Percentiles rank a stretch among this genome's conserved stretches.
Conservation (phyloP, 2,113 vertebrate species). For the Chaetops frenatus region DNA sequence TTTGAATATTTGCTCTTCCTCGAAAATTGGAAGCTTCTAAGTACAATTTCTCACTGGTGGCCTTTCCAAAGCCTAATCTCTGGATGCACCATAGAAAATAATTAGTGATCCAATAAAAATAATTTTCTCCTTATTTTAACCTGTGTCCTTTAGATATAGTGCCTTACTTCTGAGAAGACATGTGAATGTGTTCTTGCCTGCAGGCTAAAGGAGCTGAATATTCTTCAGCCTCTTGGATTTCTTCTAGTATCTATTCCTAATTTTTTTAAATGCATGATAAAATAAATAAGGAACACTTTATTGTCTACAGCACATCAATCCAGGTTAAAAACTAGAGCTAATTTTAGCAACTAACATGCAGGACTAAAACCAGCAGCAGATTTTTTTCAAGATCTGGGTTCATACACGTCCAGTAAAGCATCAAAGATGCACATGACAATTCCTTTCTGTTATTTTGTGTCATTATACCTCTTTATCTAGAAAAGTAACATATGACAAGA, state of each 20-base stretch:
- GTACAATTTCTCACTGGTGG: background rate
- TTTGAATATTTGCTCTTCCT: background rate
- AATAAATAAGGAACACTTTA: background rate
- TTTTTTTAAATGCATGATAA: background rate
- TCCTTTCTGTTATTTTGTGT: background rate
- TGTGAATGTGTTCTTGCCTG: background rate
- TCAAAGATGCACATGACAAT: background rate
- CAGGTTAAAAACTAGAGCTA: background rate
- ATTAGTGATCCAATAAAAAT: background rate
- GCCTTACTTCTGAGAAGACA: background rate
- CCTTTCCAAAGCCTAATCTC: background rate
- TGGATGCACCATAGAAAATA: background rate
- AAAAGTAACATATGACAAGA: background rate
- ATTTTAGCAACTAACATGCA: background rate
- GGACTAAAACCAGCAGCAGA: background rate
- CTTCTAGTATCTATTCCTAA: background rate
- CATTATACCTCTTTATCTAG: background rate
- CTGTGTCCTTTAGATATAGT: background rate
- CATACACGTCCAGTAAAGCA: background rate
- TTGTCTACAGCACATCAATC: background rate
- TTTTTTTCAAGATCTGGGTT: background rate
- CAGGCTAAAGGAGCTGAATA: background rate
- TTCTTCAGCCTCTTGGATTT: background rate
- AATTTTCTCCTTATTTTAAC: background rate
- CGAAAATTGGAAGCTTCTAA: background rate